Base-by-base conservation (phyloP, 2,113 vertebrate species). In the Calypte anna region DNA sequence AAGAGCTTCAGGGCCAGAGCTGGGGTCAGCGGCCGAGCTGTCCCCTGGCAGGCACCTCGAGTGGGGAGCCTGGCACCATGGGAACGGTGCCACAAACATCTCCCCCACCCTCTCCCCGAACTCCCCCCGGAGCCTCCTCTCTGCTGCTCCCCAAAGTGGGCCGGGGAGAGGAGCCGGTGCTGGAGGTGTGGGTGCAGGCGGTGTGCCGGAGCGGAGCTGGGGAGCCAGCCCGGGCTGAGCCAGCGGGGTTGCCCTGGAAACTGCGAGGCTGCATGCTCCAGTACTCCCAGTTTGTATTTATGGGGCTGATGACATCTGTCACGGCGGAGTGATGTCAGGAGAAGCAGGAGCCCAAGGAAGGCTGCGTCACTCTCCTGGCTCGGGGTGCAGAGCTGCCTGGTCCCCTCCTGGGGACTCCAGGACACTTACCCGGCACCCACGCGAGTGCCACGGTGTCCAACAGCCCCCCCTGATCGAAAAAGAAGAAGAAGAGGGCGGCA, bases 191-290 rank as follows among this genome's bases (percentile, higher is more conserved):
- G 33, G 33, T 6, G 53, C 57, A 5, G 57, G 9, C 7, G 15
- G 69, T 5, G 74, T 40, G 87, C 53, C n/a, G 82, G 63, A 80
- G 94, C 36, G 9, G 61, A 74, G 95, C 64, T 8, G 88, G 73
- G 63, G 91, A 86, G 69, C 9, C 61, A 6, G 80, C 14, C 9
- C 53, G n/a, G 78, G 78, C 78, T 50, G 76, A 93, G 61, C 4
- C 7, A 9, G 75, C 18, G 2, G 76, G 54, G 97, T 95, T 96
- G 81, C 94, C 94, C 93, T 93, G 95, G 95, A 93, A 96, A 96
- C 94, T 9, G 79, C 38, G 66, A 72, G 66, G 70, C 91, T 69
- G 87, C 36, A 12, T 19, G 90, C 76, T 80, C 80, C 88, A 2
- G 64, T 48, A 4, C 73, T 54, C 73, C 2, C 6, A 27, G 80